These are phyloP conservation scores for Netelia fuscicornis DNA, from an alignment of 2,888 invertebrate species.

Conservation along the genomic window DNA sequence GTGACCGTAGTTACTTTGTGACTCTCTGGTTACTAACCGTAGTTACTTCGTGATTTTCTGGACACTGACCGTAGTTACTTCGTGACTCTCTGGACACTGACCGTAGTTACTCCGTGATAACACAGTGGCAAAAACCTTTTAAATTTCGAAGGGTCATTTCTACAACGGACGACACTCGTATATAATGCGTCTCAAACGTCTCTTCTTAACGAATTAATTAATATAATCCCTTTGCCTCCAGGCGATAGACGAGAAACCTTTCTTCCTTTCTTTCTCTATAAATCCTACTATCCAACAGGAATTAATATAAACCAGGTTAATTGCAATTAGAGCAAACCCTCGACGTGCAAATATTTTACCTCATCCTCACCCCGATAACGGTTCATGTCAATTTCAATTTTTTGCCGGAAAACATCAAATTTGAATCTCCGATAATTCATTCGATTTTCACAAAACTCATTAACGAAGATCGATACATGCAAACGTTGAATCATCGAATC, in stretches of 20 bases:
- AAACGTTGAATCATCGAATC: not conserved
- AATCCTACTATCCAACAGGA: conserved; percentile 40
- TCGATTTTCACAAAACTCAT: not conserved
- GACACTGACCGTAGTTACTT: too few species aligned
- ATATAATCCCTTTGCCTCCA: conserved; percentile 75
- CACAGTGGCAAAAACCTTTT: too few species aligned
- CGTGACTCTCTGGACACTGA: not conserved
- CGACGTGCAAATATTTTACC: conserved; percentile 78
- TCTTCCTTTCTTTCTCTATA: not conserved
- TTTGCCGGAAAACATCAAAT: conserved; percentile 65
- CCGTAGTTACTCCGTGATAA: too few species aligned
- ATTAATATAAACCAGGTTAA: conserved; percentile 82
- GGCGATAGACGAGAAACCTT: conserved; percentile 40
- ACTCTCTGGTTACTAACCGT: too few species aligned
- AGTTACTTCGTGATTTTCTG: too few species aligned
- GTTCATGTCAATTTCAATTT: conserved; percentile 64
- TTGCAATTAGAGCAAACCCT: conserved; percentile 78
- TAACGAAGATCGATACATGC: not conserved
- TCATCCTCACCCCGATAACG: conserved; percentile 51
- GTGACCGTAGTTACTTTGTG: too few species aligned
- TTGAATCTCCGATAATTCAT: conserved; percentile 61
- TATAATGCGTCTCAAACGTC: conserved; percentile 49
- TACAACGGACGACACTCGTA: conserved; percentile 8
- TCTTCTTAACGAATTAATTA: conserved; percentile 81
- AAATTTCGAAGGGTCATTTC: too few species aligned